Percentiles rank a stretch among this genome's conserved stretches.
These are phyloP conservation scores for Oreohelix idahoensis DNA, from an alignment of 1,140 invertebrate genomes.

Conservation along the genomic window DNA sequence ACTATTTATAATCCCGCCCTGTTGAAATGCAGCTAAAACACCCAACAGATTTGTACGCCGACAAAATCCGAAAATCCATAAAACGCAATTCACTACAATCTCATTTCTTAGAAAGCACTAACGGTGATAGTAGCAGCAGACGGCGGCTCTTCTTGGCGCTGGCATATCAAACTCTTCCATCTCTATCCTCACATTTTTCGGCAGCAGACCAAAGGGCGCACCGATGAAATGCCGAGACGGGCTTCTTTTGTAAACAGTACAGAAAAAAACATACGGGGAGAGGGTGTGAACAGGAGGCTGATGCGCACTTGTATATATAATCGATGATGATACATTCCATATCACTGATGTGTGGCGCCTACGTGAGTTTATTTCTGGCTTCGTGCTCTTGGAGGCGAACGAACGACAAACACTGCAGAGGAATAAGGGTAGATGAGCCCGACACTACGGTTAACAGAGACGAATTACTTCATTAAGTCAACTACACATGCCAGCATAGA, in stretches of 20 bases:
- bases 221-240: not conserved
- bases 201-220: not conserved
- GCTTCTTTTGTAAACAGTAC: not conserved
- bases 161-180: not conserved
- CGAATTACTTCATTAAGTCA: too few relatives aligned
- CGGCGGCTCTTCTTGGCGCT: not conserved
- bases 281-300: not conserved
- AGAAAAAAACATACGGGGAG: not conserved
- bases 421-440: too few relatives aligned
- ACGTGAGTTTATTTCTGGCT: not conserved
- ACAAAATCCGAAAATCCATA: constrained; percentile 8
- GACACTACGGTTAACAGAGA: too few relatives aligned
- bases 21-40: too few relatives aligned
- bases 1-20: too few relatives aligned
- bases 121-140: not conserved
- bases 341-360: not conserved
- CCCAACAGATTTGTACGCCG: too few relatives aligned
- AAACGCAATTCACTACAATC: not conserved
- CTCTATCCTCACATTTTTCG: not conserved
- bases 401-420: not conserved
- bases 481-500: too few relatives aligned
- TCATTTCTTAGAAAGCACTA: not conserved
- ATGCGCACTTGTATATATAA: not conserved
- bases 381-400: not conserved
- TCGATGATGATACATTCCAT: not conserved